Evolutionary conservation across 2,797 vertebrate genomes (phyloP).

Genomic region (Danio kyathit): DNA sequence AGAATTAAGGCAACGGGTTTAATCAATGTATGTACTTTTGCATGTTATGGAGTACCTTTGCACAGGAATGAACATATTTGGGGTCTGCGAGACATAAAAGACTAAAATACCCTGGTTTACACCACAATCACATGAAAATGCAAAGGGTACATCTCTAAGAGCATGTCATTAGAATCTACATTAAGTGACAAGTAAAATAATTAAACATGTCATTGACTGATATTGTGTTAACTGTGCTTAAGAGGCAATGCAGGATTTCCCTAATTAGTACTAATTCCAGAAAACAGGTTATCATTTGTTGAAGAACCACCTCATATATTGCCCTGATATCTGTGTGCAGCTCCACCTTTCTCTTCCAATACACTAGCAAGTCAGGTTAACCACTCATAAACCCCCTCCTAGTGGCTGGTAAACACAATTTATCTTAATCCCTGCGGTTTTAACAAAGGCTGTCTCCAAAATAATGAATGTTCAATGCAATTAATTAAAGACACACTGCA

Average conservation of each 20-base stretch:
- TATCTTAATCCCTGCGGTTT: constrained; percentile 73
- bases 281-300: constrained; percentile 40
- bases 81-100: too few relatives aligned
- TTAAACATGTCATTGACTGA: background rate
- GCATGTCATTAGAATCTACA: background rate
- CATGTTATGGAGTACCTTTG: too few relatives aligned
- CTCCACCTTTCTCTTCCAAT: constrained; percentile 48
- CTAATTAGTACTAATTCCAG: constrained; percentile 36
- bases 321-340: constrained; percentile 31
- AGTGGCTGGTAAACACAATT: constrained; percentile 73
- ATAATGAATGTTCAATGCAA: constrained; percentile 73
- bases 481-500: constrained; percentile 70
- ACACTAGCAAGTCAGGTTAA: constrained; percentile 57
- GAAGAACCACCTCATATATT: constrained; percentile 19
- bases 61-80: too few relatives aligned
- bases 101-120: too few relatives aligned
- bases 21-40: too few relatives aligned
- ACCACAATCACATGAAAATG: background rate
- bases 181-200: background rate
- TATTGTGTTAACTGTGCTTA: background rate
- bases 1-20: too few relatives aligned
- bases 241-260: constrained; percentile 1
- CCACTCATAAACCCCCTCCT: constrained; percentile 56
- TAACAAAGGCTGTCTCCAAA: constrained; percentile 69
- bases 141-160: background rate